These are phyloP conservation scores for Microctonus hyperodae DNA, from an alignment of 2,888 invertebrate genomes.

Conservation along the genomic window DNA sequence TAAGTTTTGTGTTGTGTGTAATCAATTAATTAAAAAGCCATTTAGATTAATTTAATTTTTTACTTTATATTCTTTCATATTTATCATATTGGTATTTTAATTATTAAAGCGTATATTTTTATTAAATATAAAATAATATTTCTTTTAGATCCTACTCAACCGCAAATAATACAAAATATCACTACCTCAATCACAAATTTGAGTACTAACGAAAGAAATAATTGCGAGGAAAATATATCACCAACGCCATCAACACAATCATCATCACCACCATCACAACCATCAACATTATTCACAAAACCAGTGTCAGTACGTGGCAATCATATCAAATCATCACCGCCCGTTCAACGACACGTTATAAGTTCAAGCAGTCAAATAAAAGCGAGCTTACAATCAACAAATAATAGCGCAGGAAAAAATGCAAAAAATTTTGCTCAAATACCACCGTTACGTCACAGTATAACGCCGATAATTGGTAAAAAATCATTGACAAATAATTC, in stretches of 20 bases:
- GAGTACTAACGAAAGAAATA: conserved; percentile 41
- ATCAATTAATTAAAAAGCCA: conserved; percentile 10
- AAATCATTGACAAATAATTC: conserved; percentile 38
- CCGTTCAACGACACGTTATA: conserved; percentile 56
- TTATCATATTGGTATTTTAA: background rate
- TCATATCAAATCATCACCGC: conserved; percentile 58
- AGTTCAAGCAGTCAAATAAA: conserved; percentile 59
- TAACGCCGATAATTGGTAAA: conserved; percentile 55
- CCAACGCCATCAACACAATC: conserved; percentile 45
- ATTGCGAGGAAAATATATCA: conserved; percentile 50
- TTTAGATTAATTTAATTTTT: background rate
- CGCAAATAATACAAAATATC: conserved; percentile 64
- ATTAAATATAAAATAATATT: conserved; percentile 24
- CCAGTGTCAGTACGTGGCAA: conserved; percentile 59
- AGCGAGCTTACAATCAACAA: conserved; percentile 56
- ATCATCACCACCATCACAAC: conserved; percentile 45
- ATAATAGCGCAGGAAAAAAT: conserved; percentile 47
- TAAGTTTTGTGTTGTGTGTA: conserved; percentile 40
- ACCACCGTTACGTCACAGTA: conserved; percentile 58
- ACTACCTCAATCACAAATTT: conserved; percentile 59
- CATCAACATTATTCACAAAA: conserved; percentile 52
- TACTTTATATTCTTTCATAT: conserved; percentile 7
- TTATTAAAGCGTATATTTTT: background rate
- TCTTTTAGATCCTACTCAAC: conserved; percentile 65
- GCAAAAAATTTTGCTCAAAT: conserved; percentile 58